These are phyloP conservation scores for Apamea crenata DNA, from an alignment of 2,888 invertebrate genomes.

Conservation along the genomic window DNA sequence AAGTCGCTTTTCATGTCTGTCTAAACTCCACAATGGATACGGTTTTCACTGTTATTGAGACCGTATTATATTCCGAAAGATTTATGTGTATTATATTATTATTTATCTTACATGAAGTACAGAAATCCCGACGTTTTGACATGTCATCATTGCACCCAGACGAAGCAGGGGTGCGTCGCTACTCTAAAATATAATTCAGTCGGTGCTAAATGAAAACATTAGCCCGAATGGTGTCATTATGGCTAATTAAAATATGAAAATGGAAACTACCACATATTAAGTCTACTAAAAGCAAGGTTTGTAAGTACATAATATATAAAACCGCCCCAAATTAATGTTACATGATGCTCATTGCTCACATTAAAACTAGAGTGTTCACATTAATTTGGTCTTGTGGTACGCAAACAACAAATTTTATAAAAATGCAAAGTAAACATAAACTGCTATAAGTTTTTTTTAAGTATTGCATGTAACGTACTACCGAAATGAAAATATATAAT, in stretches of 20 bases:
- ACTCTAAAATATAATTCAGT: neutral
- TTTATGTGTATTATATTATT: too few species aligned
- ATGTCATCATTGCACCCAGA: too few species aligned
- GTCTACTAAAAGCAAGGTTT: conserved; percentile 27
- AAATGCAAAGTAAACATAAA: neutral
- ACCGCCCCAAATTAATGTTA: neutral
- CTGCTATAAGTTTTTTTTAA: neutral
- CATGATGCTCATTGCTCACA: neutral
- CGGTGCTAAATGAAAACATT: conserved; percentile 4
- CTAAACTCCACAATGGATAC: too few species aligned
- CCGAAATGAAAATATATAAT: neutral
- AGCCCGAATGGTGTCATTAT: neutral
- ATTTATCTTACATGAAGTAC: too few species aligned
- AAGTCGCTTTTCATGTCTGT: too few species aligned
- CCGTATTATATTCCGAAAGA: too few species aligned
- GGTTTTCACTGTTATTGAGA: too few species aligned
- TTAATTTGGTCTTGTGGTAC: neutral
- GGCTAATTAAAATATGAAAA: conserved; percentile 25
- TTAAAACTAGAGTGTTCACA: neutral
- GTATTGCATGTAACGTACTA: neutral
- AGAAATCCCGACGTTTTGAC: too few species aligned
- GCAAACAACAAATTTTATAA: neutral
- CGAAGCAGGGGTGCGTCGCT: neutral
- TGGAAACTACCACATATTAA: conserved; percentile 19
- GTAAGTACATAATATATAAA: neutral